Conservation (phyloP, 2,797 vertebrate species). For the Gymnoscopelus microlampas region DNA sequence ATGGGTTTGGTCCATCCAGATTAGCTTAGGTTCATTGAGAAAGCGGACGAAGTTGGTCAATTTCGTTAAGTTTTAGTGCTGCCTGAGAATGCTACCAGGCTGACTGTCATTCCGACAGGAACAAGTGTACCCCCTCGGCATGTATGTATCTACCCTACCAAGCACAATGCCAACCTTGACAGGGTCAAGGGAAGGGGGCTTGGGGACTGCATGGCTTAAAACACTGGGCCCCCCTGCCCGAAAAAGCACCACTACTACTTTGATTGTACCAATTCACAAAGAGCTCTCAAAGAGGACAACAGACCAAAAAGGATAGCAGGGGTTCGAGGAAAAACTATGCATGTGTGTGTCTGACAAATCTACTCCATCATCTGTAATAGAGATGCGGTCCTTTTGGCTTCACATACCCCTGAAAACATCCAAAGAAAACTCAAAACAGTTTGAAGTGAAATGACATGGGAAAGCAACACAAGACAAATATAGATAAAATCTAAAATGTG, state of each 20-base stretch:
- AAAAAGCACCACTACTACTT: neutral
- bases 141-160: neutral
- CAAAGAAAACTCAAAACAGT: slow-evolving; percentile 26
- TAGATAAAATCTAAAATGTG: neutral
- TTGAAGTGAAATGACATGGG: slow-evolving; percentile 24
- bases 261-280: slow-evolving; percentile 34
- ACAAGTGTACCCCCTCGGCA: neutral
- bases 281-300: slow-evolving; percentile 20
- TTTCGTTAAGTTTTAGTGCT: slow-evolving; percentile 30
- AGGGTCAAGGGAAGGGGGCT: neutral
- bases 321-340: neutral
- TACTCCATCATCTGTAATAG: slow-evolving; percentile 9
- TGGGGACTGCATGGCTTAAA: neutral
- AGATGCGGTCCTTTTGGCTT: slow-evolving; percentile 21
- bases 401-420: slow-evolving; percentile 4
- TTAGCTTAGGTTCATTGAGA: slow-evolving; percentile 30
- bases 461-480: slow-evolving; percentile 6
- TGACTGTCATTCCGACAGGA: slow-evolving; percentile 17
- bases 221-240: neutral
- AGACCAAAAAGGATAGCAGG: neutral
- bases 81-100: slow-evolving; percentile 60
- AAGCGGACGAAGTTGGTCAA: slow-evolving; percentile 27
- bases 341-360: slow-evolving; percentile 2
- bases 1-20: slow-evolving; percentile 73
- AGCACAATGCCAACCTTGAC: neutral